A percentile compares a stretch with the other conserved stretches of the same genome.
Evolutionary conservation across 35 echinoderm and acorn worm genomes (phyloP).

Genomic region (Chiridota heheva): DNA sequence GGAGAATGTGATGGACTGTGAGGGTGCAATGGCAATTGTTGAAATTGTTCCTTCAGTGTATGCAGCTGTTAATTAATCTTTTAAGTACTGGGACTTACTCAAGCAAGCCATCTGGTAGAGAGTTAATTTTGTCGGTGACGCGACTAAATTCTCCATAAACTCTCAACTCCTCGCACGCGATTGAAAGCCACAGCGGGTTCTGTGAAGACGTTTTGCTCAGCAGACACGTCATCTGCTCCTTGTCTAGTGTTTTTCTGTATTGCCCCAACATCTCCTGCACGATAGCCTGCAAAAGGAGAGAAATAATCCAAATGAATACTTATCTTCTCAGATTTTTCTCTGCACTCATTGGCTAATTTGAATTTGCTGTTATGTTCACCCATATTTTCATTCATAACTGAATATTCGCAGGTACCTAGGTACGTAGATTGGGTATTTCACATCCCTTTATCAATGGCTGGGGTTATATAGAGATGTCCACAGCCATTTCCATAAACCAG

Average conservation of each 20-base stretch:
- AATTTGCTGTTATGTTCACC: too few relatives aligned
- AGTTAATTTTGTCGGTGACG: conserved; percentile 89
- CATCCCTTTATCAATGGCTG: too few relatives aligned
- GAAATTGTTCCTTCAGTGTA: too few relatives aligned
- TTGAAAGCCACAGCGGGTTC: conserved; percentile 93
- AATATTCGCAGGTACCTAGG: too few relatives aligned
- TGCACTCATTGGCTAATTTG: too few relatives aligned
- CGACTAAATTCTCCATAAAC: conserved; percentile 81
- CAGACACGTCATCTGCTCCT: conserved; percentile 72
- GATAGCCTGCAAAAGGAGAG: conserved; percentile 69
- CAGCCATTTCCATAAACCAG: too few relatives aligned
- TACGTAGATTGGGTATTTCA: too few relatives aligned
- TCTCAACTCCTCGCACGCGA: conserved; percentile 89
- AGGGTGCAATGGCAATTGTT: too few relatives aligned
- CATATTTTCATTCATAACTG: too few relatives aligned
- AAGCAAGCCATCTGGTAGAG: conserved; percentile 76
- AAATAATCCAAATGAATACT: neutral
- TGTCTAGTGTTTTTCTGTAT: conserved; percentile 85
- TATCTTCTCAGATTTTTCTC: neutral
- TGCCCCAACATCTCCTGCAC: conserved; percentile 75
- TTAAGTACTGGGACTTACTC: conserved; percentile 91
- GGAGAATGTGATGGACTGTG: too few relatives aligned
- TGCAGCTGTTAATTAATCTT: too few relatives aligned
- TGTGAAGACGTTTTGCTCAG: conserved; percentile 86
- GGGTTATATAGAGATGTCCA: too few relatives aligned